Percentiles rank a stretch among this genome's conserved stretches.
phyloP scores from a whole-genome alignment of 2,113 vertebrate genomes.

The Cranoglanis bouderius region DNA sequence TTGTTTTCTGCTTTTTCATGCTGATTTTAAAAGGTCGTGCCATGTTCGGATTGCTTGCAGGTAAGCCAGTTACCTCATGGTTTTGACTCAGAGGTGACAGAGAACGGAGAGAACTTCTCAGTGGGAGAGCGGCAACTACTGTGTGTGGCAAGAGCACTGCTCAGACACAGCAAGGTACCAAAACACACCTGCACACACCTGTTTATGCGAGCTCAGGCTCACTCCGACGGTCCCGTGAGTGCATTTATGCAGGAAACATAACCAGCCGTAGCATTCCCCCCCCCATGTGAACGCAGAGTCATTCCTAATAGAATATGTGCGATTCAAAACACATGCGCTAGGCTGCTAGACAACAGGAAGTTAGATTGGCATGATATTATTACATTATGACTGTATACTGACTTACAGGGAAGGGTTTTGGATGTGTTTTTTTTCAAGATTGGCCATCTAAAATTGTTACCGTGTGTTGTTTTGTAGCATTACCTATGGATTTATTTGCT shows the following conservation, averaged over 20 bases:
- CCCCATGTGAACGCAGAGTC: not conserved
- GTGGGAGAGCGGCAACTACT: constrained; percentile 79
- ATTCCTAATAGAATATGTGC: constrained; percentile 27
- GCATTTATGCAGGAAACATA: constrained; percentile 21
- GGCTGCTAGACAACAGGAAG: constrained; percentile 3
- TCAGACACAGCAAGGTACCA: constrained; percentile 80
- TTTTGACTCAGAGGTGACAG: constrained; percentile 74
- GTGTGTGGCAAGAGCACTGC: constrained; percentile 78
- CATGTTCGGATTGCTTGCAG: constrained; percentile 59
- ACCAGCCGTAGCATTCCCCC: not conserved
- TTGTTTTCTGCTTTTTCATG: not conserved
- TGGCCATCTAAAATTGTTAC: not conserved
- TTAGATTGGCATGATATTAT: constrained; percentile 7
- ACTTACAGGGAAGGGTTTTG: not conserved
- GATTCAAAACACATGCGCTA: not conserved
- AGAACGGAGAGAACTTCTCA: constrained; percentile 83
- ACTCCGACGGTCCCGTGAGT: not conserved
- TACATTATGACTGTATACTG: not conserved
- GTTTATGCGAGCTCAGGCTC: constrained; percentile 32
- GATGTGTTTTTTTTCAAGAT: not conserved
- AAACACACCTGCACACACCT: constrained; percentile 13
- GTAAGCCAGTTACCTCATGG: constrained; percentile 74
- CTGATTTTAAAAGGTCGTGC: not conserved
- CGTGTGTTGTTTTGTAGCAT: not conserved
- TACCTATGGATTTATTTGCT: constrained; percentile 30